Percentiles rank a stretch among this genome's conserved stretches.
These are phyloP conservation scores for Propsilocerus akamusi DNA, from an alignment of 1,140 invertebrate species.

Conservation along the genomic window DNA sequence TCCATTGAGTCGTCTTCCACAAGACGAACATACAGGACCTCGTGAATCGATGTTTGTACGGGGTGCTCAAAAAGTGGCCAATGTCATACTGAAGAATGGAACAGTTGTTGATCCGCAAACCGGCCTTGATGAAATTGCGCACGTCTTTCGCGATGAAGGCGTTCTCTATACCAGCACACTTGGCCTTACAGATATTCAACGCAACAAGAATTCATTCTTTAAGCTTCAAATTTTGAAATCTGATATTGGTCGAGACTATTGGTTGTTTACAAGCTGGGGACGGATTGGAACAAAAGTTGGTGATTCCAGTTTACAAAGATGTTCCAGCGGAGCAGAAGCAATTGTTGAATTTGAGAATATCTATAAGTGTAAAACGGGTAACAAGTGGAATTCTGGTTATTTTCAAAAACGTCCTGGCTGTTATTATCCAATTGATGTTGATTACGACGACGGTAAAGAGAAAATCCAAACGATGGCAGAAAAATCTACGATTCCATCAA, in stretches of 20 bases:
- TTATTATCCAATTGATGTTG: slow-evolving; percentile 75
- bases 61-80: background rate
- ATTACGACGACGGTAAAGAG: slow-evolving; percentile 46
- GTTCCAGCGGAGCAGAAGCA: slow-evolving; percentile 33
- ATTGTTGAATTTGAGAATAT: slow-evolving; percentile 41
- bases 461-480: slow-evolving; percentile 5
- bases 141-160: slow-evolving; percentile 57
- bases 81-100: slow-evolving; percentile 24
- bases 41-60: background rate
- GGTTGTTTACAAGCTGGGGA: slow-evolving; percentile 84
- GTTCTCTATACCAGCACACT: slow-evolving; percentile 51
- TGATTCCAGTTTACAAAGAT: slow-evolving; percentile 50
- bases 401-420: slow-evolving; percentile 28
- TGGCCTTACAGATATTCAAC: slow-evolving; percentile 66
- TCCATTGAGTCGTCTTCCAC: slow-evolving; percentile 20
- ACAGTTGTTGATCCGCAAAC: slow-evolving; percentile 81
- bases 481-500: slow-evolving; percentile 31
- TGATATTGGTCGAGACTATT: slow-evolving; percentile 49
- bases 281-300: slow-evolving; percentile 88
- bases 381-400: slow-evolving; percentile 22
- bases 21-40: background rate
- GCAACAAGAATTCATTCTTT: slow-evolving; percentile 85
- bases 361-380: slow-evolving; percentile 75
- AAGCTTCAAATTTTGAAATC: slow-evolving; percentile 79
- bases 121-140: slow-evolving; percentile 54